Base-by-base conservation (phyloP, 2,888 invertebrate species). In the Sympetrum striolatum region DNA sequence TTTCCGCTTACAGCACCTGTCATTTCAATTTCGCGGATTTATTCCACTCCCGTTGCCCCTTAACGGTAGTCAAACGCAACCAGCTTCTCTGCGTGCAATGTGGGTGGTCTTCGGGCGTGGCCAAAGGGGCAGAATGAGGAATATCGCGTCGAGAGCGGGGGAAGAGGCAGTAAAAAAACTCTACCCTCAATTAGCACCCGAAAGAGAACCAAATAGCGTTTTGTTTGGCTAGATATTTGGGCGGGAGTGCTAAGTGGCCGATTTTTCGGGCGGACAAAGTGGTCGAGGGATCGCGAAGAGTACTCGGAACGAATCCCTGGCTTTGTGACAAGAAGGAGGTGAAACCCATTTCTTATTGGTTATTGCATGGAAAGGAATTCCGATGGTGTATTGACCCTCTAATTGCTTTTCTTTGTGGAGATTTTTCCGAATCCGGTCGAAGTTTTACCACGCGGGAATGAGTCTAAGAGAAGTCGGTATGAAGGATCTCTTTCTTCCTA, bases 171-270 rank as follows among this genome's bases (percentile, higher is more conserved):
- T 25, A 60, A 53, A 60, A 31, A 25, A 44, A 60, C 12, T 22
- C 35, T 86, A 25, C 48, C 58, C 86, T 86, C 86, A 37, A 37
- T 86, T 86, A 86, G 37, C 86, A 86, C 86, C 86, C 64, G 58
- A 44, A 86, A 60, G 81, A n/a, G 82, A 60, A 37, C 86, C 58
- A 86, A 86, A 86, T 86, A 60, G 86, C 86, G n/a, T 86, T 86
- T 86, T 86, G 86, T 86, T 86, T 25, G 86, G 86, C n/a, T 22
- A 60, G 31, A 39, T 60, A 6, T 25, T 86, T n/a, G 31, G 60
- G 37, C 35, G 37, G 35, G 37, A 58, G 86, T 60, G 86, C n/a
- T 86, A 86, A 86, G 58, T 86, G 86, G 86, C 39, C 86, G 58
- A 86, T 37, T 60, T 82, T 86, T 64, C 37, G 86, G 86, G 86